These are phyloP conservation scores for Aelia acuminata DNA, from an alignment of 2,888 invertebrate species.

Conservation along the genomic window DNA sequence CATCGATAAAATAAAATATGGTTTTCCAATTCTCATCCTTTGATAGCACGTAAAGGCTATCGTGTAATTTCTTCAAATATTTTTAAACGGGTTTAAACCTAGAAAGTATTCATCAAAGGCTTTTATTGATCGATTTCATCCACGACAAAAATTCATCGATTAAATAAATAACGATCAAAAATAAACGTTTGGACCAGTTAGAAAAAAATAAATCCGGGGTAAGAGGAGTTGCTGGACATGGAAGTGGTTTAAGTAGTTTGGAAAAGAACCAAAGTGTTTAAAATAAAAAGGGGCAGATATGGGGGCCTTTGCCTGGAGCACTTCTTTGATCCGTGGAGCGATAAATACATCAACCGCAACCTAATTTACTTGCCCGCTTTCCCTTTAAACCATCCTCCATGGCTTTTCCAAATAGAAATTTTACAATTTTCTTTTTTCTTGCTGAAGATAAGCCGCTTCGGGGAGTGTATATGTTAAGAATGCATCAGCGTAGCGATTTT, in stretches of 20 bases:
- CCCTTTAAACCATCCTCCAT: not conserved
- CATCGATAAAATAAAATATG: not conserved
- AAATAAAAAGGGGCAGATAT: constrained; percentile 45
- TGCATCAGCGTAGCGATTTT: not conserved
- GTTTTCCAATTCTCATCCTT: too few relatives aligned
- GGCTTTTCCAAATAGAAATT: constrained; percentile 19
- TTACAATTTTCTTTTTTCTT: not conserved
- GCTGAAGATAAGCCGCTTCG: not conserved
- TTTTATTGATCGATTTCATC: not conserved
- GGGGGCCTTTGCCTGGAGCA: constrained; percentile 24
- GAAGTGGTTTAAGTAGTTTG: constrained; percentile 48
- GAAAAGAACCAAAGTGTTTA: constrained; percentile 42
- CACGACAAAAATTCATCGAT: not conserved
- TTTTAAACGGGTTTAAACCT: not conserved
- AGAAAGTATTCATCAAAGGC: not conserved
- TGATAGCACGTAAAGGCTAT: too few relatives aligned
- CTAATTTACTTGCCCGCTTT: constrained; percentile 19
- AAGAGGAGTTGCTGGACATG: not conserved
- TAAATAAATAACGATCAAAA: not conserved
- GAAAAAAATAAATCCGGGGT: not conserved
- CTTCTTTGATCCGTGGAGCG: constrained; percentile 25
- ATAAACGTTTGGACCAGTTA: not conserved
- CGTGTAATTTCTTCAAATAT: too few relatives aligned
- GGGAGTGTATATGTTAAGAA: not conserved
- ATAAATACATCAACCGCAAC: constrained; percentile 48